Evolutionary conservation across 64 coral and sea anemone genomes (phyloP).

Genomic region (Montipora capricornis): DNA sequence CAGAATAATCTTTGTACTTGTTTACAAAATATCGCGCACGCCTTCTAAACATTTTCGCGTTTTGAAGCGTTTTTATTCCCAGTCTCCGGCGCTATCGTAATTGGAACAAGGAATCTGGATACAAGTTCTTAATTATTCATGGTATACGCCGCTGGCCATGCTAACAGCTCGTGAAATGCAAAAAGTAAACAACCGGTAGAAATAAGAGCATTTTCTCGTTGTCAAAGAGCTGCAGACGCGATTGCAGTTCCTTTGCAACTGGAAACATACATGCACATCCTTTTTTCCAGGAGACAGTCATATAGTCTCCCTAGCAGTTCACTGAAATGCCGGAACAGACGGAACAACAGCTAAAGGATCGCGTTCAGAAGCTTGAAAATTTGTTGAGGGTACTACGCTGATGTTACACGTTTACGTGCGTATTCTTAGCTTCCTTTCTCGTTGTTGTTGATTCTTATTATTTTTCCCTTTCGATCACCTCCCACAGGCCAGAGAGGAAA

Average conservation of each 20-base stretch:
- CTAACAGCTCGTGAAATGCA: constrained; percentile 42
- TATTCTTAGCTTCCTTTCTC: background rate
- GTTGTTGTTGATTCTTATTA: background rate
- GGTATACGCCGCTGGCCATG: constrained; percentile 61
- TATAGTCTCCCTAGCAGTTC: background rate
- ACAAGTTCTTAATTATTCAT: no score
- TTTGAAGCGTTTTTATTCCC: background rate
- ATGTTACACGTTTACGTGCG: background rate
- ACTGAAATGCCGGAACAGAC: constrained; percentile 85
- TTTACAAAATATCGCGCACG: constrained; percentile 79
- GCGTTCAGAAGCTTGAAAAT: constrained; percentile 93
- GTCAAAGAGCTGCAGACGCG: constrained; percentile 58
- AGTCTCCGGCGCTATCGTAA: background rate
- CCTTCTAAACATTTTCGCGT: constrained; percentile 3
- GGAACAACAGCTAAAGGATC: constrained; percentile 80
- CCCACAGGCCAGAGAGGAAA: constrained; percentile 94
- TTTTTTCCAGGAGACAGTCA: background rate
- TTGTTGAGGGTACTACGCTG: constrained; percentile 74
- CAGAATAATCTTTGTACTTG: constrained; percentile 72
- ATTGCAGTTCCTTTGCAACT: background rate
- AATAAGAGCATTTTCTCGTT: constrained; percentile 61
- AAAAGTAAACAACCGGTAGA: constrained; percentile 23
- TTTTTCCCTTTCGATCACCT: background rate
- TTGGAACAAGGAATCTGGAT: background rate
- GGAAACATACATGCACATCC: background rate